Evolutionary conservation across 1,140 invertebrate genomes (phyloP).

Genomic region (Drosophila kurseongensis): DNA sequence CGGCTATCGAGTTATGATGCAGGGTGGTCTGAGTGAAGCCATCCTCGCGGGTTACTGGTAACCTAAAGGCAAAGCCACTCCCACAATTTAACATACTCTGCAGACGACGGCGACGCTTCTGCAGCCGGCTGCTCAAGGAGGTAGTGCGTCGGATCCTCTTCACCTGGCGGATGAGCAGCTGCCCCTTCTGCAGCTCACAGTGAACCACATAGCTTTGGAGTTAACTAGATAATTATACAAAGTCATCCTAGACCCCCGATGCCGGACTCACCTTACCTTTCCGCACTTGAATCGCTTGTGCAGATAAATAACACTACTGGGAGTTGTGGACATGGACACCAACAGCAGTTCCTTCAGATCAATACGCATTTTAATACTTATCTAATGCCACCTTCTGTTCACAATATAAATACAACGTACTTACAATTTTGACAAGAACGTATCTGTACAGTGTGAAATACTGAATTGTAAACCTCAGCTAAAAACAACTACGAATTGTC

Average conservation of each 20-base stretch:
- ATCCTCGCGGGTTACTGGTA: background rate
- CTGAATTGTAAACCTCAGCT: background rate
- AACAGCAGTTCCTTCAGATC: constrained; percentile 47
- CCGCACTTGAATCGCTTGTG: constrained; percentile 22
- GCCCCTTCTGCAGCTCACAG: constrained; percentile 26
- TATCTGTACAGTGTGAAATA: background rate
- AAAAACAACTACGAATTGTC: background rate
- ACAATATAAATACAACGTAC: constrained; percentile 17
- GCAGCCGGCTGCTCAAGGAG: background rate
- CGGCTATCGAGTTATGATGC: background rate
- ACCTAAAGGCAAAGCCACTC: background rate
- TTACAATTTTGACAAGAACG: constrained; percentile 24
- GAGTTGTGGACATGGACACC: constrained; percentile 13
- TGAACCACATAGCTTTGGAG: constrained; percentile 34
- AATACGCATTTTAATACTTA: constrained; percentile 36
- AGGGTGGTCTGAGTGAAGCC: background rate
- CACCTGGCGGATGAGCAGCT: constrained; percentile 26
- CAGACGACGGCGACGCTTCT: background rate
- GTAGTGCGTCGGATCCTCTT: background rate
- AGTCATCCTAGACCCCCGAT: too few species aligned
- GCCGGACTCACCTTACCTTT: constrained; percentile 30
- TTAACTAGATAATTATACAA: background rate
- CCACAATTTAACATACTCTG: background rate
- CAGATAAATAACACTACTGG: background rate
- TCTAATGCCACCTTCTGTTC: background rate